Evolutionary conservation across 2,888 invertebrate genomes (phyloP).

Genomic region (Salticus scenicus): DNA sequence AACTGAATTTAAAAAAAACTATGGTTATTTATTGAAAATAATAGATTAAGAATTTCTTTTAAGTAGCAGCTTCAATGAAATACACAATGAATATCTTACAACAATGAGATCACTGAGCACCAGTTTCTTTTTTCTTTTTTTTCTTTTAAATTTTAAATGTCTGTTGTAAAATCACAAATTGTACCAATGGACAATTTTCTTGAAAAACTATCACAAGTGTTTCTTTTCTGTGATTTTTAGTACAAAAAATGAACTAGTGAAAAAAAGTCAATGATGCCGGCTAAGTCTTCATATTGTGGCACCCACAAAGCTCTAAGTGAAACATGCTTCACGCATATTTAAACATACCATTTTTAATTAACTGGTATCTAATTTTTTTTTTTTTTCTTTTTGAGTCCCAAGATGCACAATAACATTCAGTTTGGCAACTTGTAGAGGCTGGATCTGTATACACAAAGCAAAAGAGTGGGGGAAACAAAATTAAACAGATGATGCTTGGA

Average conservation of each 20-base stretch:
- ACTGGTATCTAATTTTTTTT: slow-evolving; percentile 32
- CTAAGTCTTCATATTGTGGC: slow-evolving; percentile 43
- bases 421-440: slow-evolving; percentile 19
- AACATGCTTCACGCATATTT: slow-evolving; percentile 50
- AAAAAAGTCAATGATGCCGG: slow-evolving; percentile 38
- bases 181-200: slow-evolving; percentile 39
- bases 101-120: slow-evolving; percentile 67
- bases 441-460: slow-evolving; percentile 20
- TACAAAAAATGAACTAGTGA: slow-evolving; percentile 35
- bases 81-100: slow-evolving; percentile 47
- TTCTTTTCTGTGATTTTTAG: slow-evolving; percentile 27
- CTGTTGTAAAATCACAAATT: slow-evolving; percentile 35
- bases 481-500: neutral
- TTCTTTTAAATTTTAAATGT: slow-evolving; percentile 3
- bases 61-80: slow-evolving; percentile 34
- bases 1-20: no score
- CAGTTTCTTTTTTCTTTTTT: slow-evolving; percentile 30
- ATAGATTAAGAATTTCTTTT: slow-evolving; percentile 23
- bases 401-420: slow-evolving; percentile 35
- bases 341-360: slow-evolving; percentile 21
- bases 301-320: slow-evolving; percentile 66
- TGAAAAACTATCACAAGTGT: slow-evolving; percentile 54
- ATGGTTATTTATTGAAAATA: no score
- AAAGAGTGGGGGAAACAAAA: neutral
- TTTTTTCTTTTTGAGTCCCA: neutral